A percentile compares a stretch with the other conserved stretches of the same genome.
These are phyloP conservation scores for Leptinotarsa defecta DNA, from an alignment of 1,140 invertebrate genomes.

Conservation along the genomic window DNA sequence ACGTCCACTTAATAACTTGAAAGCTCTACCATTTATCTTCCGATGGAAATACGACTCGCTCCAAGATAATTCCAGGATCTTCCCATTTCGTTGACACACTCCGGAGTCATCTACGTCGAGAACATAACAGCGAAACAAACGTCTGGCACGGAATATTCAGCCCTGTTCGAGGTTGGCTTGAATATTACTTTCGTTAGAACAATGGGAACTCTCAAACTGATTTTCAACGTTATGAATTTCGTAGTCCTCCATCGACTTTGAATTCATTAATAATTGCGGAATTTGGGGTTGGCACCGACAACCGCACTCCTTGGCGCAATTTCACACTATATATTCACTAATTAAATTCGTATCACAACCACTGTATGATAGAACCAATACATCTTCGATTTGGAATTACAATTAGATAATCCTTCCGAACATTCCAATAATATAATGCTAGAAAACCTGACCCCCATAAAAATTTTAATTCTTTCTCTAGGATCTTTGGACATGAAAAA, in stretches of 20 bases:
- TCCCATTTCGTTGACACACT: not conserved
- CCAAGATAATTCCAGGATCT: not conserved
- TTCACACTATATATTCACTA: not conserved
- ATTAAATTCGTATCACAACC: not conserved
- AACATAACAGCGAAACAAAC: too few species aligned
- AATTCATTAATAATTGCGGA: not conserved
- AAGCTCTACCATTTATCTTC: not conserved
- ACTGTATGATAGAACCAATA: not conserved
- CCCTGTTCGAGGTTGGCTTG: not conserved
- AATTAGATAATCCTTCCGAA: too few species aligned
- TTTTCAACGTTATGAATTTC: not conserved
- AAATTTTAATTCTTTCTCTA: too few species aligned
- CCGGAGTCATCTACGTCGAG: not conserved
- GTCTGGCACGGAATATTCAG: not conserved
- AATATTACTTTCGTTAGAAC: not conserved
- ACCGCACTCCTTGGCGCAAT: not conserved
- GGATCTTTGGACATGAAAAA: too few species aligned
- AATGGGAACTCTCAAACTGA: not conserved
- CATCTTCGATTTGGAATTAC: too few species aligned
- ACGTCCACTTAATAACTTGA: slow-evolving; percentile 3
- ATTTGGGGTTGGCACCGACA: not conserved
- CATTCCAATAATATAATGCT: too few species aligned
- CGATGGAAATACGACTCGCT: not conserved
- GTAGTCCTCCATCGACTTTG: not conserved
- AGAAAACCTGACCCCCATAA: too few species aligned